A percentile compares a stretch with the other conserved stretches of the same genome.
phyloP scores from a whole-genome alignment of 92 coral and sea anemone species.

The Pocillopora meandrina region DNA sequence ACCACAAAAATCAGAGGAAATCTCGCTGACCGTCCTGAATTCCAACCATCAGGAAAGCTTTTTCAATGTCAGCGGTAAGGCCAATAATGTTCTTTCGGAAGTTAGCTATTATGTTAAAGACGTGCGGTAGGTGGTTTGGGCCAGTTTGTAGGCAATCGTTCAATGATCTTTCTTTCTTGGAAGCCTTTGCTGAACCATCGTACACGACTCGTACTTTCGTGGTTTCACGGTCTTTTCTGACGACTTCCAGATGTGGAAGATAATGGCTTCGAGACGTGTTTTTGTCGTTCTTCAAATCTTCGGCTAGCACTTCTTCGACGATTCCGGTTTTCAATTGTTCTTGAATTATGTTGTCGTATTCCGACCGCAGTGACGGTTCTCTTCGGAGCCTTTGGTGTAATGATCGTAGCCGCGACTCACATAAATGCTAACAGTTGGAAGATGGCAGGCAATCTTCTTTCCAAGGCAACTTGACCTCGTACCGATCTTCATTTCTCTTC shows the following conservation, averaged over 20 bases:
- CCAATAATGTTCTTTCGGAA: conserved; percentile 6
- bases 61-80: conserved; percentile 10
- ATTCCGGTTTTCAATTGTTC: conserved; percentile 64
- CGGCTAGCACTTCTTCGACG: conserved; percentile 46
- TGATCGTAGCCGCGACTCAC: conserved; percentile 56
- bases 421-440: conserved; percentile 48
- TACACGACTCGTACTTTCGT: conserved; percentile 23
- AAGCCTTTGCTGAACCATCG: conserved; percentile 19
- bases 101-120: conserved; percentile 14
- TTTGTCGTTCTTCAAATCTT: conserved; percentile 16
- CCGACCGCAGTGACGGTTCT: conserved; percentile 49
- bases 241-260: conserved; percentile 38
- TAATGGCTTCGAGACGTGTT: conserved; percentile 8
- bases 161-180: conserved; percentile 14
- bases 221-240: conserved; percentile 20
- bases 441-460: conserved; percentile 43
- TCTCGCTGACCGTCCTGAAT: conserved; percentile 33
- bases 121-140: conserved; percentile 16
- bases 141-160: conserved; percentile 24
- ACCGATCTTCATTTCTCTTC: conserved; percentile 45
- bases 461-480: conserved; percentile 72
- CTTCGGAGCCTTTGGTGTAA: conserved; percentile 52
- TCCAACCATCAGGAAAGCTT: conserved; percentile 35
- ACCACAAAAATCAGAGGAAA: conserved; percentile 28
- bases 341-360: conserved; percentile 59